Percentiles rank a stretch among this genome's conserved stretches.
Conservation (phyloP, 2,797 vertebrate species). For the Alfaro cultratus region DNA sequence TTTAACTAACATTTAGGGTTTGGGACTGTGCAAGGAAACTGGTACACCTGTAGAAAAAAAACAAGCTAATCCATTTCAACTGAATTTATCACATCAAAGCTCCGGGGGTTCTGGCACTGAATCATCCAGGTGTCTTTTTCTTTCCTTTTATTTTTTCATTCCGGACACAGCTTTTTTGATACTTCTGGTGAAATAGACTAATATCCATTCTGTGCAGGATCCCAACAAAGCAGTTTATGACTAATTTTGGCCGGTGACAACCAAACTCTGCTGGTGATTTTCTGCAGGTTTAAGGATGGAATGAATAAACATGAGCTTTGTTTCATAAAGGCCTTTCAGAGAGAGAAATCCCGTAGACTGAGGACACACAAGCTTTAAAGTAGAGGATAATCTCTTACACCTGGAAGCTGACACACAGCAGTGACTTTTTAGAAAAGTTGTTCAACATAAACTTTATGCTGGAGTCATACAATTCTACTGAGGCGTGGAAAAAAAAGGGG, state of each 20-base stretch:
- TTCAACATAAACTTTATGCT: constrained; percentile 46
- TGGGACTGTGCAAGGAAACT: background rate
- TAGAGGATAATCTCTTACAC: constrained; percentile 71
- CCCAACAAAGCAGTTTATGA: constrained; percentile 46
- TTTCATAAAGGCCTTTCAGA: constrained; percentile 65
- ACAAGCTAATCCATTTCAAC: background rate
- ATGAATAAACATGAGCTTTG: constrained; percentile 72
- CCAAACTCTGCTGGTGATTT: constrained; percentile 56
- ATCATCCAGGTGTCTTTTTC: constrained; percentile 42
- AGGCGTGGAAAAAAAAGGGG: background rate
- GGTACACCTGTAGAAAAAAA: background rate
- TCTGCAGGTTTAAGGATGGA: constrained; percentile 58
- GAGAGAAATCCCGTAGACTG: constrained; percentile 42
- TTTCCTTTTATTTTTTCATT: constrained; percentile 11
- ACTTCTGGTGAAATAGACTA: constrained; percentile 22
- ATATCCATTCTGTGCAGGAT: constrained; percentile 40
- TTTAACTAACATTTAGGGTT: background rate
- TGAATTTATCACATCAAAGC: constrained; percentile 30
- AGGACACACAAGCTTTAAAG: constrained; percentile 50
- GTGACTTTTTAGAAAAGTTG: constrained; percentile 53
- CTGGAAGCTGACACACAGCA: constrained; percentile 62
- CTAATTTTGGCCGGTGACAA: constrained; percentile 57
- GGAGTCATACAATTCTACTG: constrained; percentile 19
- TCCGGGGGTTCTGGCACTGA: background rate
- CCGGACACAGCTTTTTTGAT: constrained; percentile 29